These are phyloP conservation scores for Rattus rattus DNA, from an alignment of 2,113 vertebrate species.

Conservation along the genomic window DNA sequence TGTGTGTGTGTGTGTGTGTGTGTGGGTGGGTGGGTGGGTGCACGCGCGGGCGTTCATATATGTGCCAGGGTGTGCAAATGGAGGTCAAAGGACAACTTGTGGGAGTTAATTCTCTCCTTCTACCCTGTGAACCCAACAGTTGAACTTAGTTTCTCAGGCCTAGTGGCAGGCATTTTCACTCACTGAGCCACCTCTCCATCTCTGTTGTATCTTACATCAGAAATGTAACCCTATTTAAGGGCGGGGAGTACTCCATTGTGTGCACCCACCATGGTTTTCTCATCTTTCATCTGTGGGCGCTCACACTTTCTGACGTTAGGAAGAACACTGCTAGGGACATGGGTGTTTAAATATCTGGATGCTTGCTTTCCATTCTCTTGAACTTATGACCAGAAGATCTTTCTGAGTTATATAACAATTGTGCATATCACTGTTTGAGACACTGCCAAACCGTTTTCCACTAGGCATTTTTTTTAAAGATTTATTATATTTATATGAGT, in stretches of 20 bases:
- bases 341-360: neutral
- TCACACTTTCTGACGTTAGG: neutral
- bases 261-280: neutral
- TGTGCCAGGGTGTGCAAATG: neutral
- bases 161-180: too few relatives aligned
- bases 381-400: neutral
- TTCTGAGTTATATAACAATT: slow-evolving; percentile 9
- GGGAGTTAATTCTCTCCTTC: neutral
- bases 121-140: neutral
- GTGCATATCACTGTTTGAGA: neutral
- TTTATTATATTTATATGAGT: too few relatives aligned
- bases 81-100: neutral
- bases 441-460: neutral
- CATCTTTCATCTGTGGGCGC: neutral
- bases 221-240: neutral
- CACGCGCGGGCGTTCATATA: too few relatives aligned
- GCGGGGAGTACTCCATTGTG: neutral
- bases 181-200: neutral
- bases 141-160: neutral
- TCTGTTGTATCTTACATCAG: neutral
- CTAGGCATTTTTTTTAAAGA: neutral
- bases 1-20: neutral
- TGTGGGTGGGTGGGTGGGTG: too few relatives aligned
- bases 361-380: neutral
- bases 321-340: neutral